Evolutionary conservation across 2,888 invertebrate genomes (phyloP), one percentile per base, ranked within the genome.

Genomic region (Amaurobius ferox): DNA sequence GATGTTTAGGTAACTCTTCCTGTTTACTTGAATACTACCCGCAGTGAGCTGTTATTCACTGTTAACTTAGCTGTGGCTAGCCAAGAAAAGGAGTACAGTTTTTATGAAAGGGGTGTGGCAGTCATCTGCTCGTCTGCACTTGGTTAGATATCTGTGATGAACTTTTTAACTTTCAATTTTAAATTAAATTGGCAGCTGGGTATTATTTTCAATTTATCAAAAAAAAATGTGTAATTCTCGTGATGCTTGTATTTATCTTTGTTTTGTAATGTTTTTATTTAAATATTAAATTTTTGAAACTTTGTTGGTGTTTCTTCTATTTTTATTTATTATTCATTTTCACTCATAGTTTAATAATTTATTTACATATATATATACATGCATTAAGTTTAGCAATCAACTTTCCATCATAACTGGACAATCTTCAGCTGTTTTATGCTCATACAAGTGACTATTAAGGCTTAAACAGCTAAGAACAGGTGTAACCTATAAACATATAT

Each of bases 71-170:
- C 77, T 55, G 94, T 99, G 91, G 95, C 96, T 90, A 94, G 96
- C 68, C 96, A 96, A 44, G 96, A 97, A 91, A 97, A 97, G 90
- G 96, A 95, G 77, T 97, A 97, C 91, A 97, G 97, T 91, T 99
- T 99, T 94, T 99, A 98, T 92, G 98, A 99, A 92, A 94, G 99
- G 76, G 99, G 99, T 89, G 99, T 99, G 29, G 99, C 99, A 70
- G 94, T 99, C 64, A 94, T 98, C 90, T 97, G 97, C 28, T 98
- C 98, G 62, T 97, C 97, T 39, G 95, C 96, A 88, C 94, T 97
- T 29, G 88, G 88, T 71, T 90, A 87, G 88, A 73, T 44, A 72
- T 62, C 86, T 86, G 73, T 85, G 68, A 73, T 78, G 40, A 68
- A 71, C 55, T 44, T 70, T 70, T 81, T 40, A 55, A 55, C n/a